phyloP scores from a whole-genome alignment of 2,113 vertebrate species.

The Megalops atlanticus region DNA sequence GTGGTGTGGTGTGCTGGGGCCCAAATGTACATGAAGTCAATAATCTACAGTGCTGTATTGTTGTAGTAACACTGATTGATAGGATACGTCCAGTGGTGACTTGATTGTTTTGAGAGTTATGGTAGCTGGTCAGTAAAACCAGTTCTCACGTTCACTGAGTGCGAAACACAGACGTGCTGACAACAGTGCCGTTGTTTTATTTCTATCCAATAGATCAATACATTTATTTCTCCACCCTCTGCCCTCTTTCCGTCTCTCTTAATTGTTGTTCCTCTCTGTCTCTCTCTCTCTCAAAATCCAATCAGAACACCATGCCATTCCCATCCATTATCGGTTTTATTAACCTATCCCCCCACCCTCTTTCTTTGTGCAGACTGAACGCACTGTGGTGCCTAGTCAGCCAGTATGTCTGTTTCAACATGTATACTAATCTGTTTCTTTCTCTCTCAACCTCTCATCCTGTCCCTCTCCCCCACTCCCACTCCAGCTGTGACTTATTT shows the following conservation, averaged over 20 bases:
- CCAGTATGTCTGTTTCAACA: constrained; percentile 58
- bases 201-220: constrained; percentile 58
- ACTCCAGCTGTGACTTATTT: constrained; percentile 32
- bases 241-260: constrained; percentile 27
- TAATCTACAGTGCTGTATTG: not conserved
- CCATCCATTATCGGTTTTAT: constrained; percentile 47
- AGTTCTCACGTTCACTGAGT: not conserved
- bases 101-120: constrained; percentile 4
- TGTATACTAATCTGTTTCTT: constrained; percentile 49
- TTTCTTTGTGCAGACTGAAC: constrained; percentile 39
- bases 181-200: constrained; percentile 39
- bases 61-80: not conserved
- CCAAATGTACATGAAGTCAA: not conserved
- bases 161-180: not conserved
- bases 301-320: not conserved
- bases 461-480: not conserved
- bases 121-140: not conserved
- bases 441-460: not conserved
- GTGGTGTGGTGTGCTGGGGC: not conserved
- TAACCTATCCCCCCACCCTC: constrained; percentile 20
- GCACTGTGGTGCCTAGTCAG: constrained; percentile 49
- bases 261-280: not conserved
- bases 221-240: constrained; percentile 57
- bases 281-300: not conserved
- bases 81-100: not conserved